Base-by-base conservation (phyloP, 1,140 invertebrate genomes). In the Temnothorax curvispinosus region DNA sequence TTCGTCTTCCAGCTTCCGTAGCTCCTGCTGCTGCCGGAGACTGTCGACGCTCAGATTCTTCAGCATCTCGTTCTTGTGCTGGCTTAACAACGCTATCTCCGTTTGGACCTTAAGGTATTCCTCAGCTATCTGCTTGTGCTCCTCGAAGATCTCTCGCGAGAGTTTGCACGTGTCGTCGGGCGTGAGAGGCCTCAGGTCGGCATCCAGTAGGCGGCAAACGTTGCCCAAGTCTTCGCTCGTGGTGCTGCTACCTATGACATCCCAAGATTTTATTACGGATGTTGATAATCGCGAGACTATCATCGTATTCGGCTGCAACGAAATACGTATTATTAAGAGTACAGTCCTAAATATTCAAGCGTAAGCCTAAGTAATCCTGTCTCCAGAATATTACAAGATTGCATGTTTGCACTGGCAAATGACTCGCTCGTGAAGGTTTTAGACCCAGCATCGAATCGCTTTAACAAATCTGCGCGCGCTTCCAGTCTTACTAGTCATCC, bases 91-190 rank as follows among this genome's bases (percentile, higher is more conserved):
- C 3, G 97, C 97, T 78, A 98, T 96, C 94, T 98, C 97, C 54
- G 97, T 97, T 94, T 98, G 97, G 64, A 97, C 96, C 93, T 97
- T 97, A 44, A 97, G 96, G 94, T 97, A 97, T 94, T 97, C 97
- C 92, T 97, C 96, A 54, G 97, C 97, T 88, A 98, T 96, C 93
- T 97, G 96, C 91, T 98, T 98, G 93, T 99, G 98, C 89, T 98
- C 97, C 78, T 98, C 96, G 94, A 98, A 99, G 82, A 99, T 98
- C 80, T 97, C 94, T 91, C 97, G 96, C 52, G 98, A 99, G 93
- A 97, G 96, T 38, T 97, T 96, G 94, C 97, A 97, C 77, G 96
- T 96, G 74, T 97, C 96, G 94, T 98, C 97, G 8, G 98, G 98
- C 32, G 97, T 97, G 71, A 98, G 96, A 0, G 98, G 98, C 91